Percentiles rank a stretch among this genome's conserved stretches.
Evolutionary conservation across 2,113 vertebrate genomes (phyloP).

Genomic region (Bubo blakistoni): DNA sequence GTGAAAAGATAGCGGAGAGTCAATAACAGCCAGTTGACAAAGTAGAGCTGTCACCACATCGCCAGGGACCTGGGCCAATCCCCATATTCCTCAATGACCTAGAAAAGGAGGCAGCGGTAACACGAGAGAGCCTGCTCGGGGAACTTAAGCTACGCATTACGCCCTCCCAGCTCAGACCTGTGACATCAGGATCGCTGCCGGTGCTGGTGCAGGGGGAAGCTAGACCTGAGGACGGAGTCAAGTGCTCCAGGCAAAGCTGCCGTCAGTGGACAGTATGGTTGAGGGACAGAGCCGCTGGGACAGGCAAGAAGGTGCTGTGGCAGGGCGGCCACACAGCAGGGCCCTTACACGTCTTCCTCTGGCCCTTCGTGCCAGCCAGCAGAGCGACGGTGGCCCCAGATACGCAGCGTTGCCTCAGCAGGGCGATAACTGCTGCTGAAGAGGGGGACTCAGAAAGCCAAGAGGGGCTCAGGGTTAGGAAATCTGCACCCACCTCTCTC

Average conservation of each 20-base stretch:
- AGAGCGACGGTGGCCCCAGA: not conserved
- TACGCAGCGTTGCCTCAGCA: not conserved
- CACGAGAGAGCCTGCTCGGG: not conserved
- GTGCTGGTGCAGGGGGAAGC: not conserved
- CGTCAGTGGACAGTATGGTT: not conserved
- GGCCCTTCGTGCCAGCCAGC: not conserved
- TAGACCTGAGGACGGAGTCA: not conserved
- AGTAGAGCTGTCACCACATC: not conserved
- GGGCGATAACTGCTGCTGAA: not conserved
- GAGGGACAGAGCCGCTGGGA: not conserved
- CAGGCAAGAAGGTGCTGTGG: not conserved
- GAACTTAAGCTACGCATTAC: not conserved
- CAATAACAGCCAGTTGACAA: not conserved
- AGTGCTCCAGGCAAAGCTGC: not conserved
- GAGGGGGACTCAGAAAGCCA: not conserved
- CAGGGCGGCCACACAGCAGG: not conserved
- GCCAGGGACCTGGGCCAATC: not conserved
- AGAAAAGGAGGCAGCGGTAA: not conserved
- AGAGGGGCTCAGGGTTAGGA: not conserved
- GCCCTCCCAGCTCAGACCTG: not conserved
- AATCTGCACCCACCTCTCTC: not conserved
- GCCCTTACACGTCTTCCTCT: fast-evolving
- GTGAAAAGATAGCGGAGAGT: not conserved
- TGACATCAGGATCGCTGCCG: fast-evolving
- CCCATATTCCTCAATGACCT: not conserved